Conservation (phyloP, 2,113 vertebrate genomes). For the Seriola dumerili region DNA sequence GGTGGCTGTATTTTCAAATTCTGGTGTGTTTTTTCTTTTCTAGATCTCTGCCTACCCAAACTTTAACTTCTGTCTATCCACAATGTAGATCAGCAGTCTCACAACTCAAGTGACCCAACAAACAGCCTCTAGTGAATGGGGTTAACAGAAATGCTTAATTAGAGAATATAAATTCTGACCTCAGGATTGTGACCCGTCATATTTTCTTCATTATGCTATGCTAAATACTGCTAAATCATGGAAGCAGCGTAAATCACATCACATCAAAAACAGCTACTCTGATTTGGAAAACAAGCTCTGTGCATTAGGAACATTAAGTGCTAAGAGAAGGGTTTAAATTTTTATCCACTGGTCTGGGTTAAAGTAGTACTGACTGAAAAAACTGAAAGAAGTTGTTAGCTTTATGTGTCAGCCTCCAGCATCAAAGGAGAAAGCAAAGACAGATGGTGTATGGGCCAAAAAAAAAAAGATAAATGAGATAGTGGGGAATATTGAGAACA, state of each 20-base stretch:
- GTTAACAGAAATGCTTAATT: conserved; percentile 5
- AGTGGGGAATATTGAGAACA: conserved; percentile 33
- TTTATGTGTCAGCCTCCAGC: conserved; percentile 36
- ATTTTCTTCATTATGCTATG: conserved; percentile 17
- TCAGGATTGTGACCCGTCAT: conserved; percentile 1
- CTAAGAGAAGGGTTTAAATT: conserved; percentile 31
- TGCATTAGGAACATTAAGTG: conserved; percentile 29
- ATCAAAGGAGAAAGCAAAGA: conserved; percentile 32
- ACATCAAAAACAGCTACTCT: conserved; percentile 33
- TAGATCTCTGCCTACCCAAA: background rate
- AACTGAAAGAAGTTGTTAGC: conserved; percentile 43
- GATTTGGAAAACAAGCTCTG: conserved; percentile 26
- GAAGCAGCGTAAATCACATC: conserved; percentile 17
- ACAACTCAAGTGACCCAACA: conserved; percentile 2
- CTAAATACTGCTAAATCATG: conserved; percentile 32
- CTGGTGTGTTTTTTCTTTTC: too few species aligned
- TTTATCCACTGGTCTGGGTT: conserved; percentile 38
- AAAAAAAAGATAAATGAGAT: conserved; percentile 32
- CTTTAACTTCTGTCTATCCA: conserved; percentile 10
- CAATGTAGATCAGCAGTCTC: background rate
- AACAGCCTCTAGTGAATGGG: background rate
- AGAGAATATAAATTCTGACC: conserved; percentile 8
- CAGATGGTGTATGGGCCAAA: background rate
- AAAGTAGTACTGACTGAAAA: conserved; percentile 48
- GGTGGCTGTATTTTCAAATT: too few species aligned